Base-by-base conservation (phyloP, 1,140 invertebrate species). In the Cydia amplana region DNA sequence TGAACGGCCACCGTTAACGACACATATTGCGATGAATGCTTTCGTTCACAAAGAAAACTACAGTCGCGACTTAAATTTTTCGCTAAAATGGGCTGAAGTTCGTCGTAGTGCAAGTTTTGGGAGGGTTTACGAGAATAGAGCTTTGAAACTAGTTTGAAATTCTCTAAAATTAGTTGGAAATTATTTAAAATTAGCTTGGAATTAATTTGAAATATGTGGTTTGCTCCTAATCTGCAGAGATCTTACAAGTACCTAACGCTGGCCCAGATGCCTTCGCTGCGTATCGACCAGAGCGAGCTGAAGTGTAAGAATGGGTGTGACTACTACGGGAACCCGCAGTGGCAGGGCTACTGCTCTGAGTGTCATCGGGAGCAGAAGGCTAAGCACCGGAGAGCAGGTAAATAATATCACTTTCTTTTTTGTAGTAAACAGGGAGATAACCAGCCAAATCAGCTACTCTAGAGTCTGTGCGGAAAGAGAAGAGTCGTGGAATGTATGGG, bases 271-370 rank as follows among this genome's bases (percentile, higher is more conserved):
- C 95, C 96, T 1, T 95, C 95, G 6, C 93, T 97, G 77, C 94
- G 97, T 75, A 96, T 98, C 64, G 96, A 96, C 78, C 95, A 97
- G 82, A 95, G 96, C 74, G 97, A 98, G 92, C 93, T 99, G 77
- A 96, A 98, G 81, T 99, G 99, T 91, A 97, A 97, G 90, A 98
- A 97, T 93, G 97, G 97, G 16, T 99, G 98, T 94, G 98, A 98
- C 75, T 99, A 96, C 94, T 99, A 97, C 92, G 99, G 99, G 20
- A 99, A 99, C 93, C 97, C 97, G 40, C 97, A 98, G 87, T 99
- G 98, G 97, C 96, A 98, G 88, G 95, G 98, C 16, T 98, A 98
- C 87, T 99, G 99, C 90, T 99, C 98, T 28, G 97, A 98, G 93
- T 99, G 96, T 88, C 95, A 97, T 83, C 93, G 96, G 63, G 95